Percentiles rank a stretch among this genome's conserved stretches.
Evolutionary conservation across 2,888 invertebrate species (phyloP).

Genomic region (Lacanobia oleracea): DNA sequence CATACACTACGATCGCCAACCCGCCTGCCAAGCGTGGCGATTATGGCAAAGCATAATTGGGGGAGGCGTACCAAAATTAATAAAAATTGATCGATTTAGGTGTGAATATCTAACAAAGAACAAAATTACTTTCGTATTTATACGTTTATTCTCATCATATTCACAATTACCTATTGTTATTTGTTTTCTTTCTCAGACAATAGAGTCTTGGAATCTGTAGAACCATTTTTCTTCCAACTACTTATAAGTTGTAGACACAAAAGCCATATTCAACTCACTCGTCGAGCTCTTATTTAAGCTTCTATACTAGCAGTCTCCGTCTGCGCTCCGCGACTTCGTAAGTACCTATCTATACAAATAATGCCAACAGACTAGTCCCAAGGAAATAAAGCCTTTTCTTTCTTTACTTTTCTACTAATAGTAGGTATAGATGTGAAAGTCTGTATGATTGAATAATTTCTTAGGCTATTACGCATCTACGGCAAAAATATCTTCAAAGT

Average conservation of each 20-base stretch:
- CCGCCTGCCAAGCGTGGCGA: too few species aligned
- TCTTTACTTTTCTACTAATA: not conserved
- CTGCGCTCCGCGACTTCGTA: not conserved
- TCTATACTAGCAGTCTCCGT: not conserved
- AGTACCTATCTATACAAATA: not conserved
- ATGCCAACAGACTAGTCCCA: not conserved
- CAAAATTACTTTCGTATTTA: too few species aligned
- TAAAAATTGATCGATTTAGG: too few species aligned
- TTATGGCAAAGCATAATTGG: too few species aligned
- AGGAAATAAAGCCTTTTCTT: not conserved
- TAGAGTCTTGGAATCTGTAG: not conserved
- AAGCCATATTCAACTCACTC: not conserved
- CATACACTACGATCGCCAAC: too few species aligned
- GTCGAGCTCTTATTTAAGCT: conserved; percentile 12
- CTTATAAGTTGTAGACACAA: not conserved
- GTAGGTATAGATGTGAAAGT: not conserved
- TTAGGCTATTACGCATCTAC: too few species aligned
- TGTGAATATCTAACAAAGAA: too few species aligned
- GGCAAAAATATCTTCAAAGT: too few species aligned
- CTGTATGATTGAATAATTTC: not conserved
- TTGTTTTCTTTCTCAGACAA: too few species aligned
- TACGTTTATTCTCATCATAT: too few species aligned
- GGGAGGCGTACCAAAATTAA: too few species aligned
- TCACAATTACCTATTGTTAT: too few species aligned
- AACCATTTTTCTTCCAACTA: not conserved